Evolutionary conservation across 2,888 invertebrate species (phyloP), one percentile per base, ranked within the genome.

Genomic region (Poecilobothrus nobilitatus): DNA sequence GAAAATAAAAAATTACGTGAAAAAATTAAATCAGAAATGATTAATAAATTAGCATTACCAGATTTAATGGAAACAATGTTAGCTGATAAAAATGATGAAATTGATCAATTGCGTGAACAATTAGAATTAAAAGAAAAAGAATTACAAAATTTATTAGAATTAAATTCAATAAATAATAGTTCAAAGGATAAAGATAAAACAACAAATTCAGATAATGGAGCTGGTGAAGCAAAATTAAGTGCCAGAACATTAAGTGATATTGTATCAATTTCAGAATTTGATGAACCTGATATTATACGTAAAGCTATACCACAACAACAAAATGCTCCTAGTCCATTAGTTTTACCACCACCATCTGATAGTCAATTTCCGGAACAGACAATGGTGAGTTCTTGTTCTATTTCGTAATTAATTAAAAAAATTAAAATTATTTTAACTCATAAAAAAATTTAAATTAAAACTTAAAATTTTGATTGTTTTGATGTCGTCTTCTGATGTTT

Each of bases 191-290:
- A 70, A 62, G 69, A 72, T 1, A 69, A 70, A 21, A n/a, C n/a
- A n/a, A 67, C 67, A 27, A 27, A 66, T 67, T 70, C 71, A 53
- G 83, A 80, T 66, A 83, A 83, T 71, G 86, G 84, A 61, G 79
- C 76, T 53, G 83, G 83, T 9, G 86, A 84, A 27, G 76, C 82
- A 1, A 89, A 88, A 78, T 84, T 84, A 68, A 89, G 89, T 66
- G 90, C 87, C 0, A 84, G 90, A 63, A 90, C 90, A 0, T 81
- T 90, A 7, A 89, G 89, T 76, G 90, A 90, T 73, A 87, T 91
- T 70, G 84, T 90, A 0, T 90, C 90, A 1, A 87, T 91, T 77
- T 87, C 90, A 0, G 91, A 91, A 73, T 87, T 86, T 70, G 89
- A 89, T 71, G 89, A 89, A 73, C 85, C 87, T 67, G 88, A 88